Conservation (phyloP, 2,113 vertebrate genomes). For the Herpetotheres cachinnans region DNA sequence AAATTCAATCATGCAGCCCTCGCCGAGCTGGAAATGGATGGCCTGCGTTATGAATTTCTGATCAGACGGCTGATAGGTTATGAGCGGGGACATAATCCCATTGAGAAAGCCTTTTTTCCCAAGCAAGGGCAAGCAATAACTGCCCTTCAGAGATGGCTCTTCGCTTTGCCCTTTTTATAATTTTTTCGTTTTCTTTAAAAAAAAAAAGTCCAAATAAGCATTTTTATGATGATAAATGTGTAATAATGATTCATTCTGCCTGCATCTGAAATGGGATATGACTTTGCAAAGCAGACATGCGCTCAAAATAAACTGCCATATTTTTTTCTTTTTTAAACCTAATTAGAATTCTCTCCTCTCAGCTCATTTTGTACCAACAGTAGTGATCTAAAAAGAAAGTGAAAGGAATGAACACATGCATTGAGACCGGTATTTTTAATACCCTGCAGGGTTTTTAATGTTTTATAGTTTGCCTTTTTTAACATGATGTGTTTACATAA, state of each 20-base stretch:
- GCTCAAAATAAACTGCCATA: slow-evolving; percentile 49
- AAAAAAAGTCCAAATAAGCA: slow-evolving; percentile 61
- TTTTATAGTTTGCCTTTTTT: slow-evolving; percentile 45
- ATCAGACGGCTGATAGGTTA: slow-evolving; percentile 81
- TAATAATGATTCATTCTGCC: slow-evolving; percentile 52
- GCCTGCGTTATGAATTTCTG: slow-evolving; percentile 82
- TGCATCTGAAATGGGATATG: slow-evolving; percentile 45
- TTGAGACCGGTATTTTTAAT: slow-evolving; percentile 1
- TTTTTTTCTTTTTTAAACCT: slow-evolving; percentile 60
- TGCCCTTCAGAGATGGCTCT: slow-evolving; percentile 71
- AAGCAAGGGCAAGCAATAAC: slow-evolving; percentile 75
- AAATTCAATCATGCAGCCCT: slow-evolving; percentile 83
- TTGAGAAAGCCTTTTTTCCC: slow-evolving; percentile 75
- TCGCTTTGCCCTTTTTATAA: slow-evolving; percentile 66
- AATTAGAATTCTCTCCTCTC: slow-evolving; percentile 67
- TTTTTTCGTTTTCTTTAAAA: slow-evolving; percentile 20
- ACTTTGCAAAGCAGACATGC: slow-evolving; percentile 47
- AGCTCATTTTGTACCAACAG: slow-evolving; percentile 53
- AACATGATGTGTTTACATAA: slow-evolving; percentile 22
- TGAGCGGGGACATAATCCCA: slow-evolving; percentile 77
- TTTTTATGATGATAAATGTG: slow-evolving; percentile 73
- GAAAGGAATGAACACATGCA: slow-evolving; percentile 43
- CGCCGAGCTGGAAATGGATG: slow-evolving; percentile 75
- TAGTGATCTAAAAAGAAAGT: slow-evolving; percentile 52
- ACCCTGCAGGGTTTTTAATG: slow-evolving; percentile 31